Percentiles rank a stretch among this genome's conserved stretches.
phyloP scores from a whole-genome alignment of 2,888 invertebrate genomes.

The Ichneumoninae sp. region DNA sequence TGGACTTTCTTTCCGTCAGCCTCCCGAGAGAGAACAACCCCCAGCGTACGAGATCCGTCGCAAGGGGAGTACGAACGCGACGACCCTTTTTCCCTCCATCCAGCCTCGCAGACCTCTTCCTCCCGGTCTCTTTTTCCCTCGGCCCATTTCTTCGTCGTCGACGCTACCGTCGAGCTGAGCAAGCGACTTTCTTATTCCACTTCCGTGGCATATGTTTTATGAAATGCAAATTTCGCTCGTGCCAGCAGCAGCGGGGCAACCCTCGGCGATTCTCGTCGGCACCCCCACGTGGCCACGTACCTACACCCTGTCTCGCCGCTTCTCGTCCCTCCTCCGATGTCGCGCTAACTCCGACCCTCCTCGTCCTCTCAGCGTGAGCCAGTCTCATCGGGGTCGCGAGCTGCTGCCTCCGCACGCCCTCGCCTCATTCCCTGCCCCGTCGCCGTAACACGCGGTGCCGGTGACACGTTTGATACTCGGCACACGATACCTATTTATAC shows the following conservation, averaged over 20 bases:
- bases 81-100: slow-evolving; percentile 34
- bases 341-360: slow-evolving; percentile 8
- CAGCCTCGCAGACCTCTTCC: slow-evolving; percentile 41
- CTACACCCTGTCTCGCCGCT: slow-evolving; percentile 63
- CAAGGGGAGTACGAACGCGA: slow-evolving; percentile 4
- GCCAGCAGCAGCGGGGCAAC: slow-evolving; percentile 48
- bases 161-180: slow-evolving; percentile 70
- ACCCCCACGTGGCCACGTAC: slow-evolving; percentile 62
- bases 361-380: slow-evolving; percentile 31
- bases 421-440: slow-evolving; percentile 39
- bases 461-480: slow-evolving; percentile 59
- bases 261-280: slow-evolving; percentile 63
- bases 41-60: slow-evolving; percentile 21
- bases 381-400: slow-evolving; percentile 52
- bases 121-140: slow-evolving; percentile 23
- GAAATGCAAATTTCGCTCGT: slow-evolving; percentile 76
- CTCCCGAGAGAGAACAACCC: slow-evolving; percentile 57
- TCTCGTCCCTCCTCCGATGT: slow-evolving; percentile 44
- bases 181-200: slow-evolving; percentile 71
- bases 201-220: slow-evolving; percentile 77
- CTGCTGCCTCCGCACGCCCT: slow-evolving; percentile 56
- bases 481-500: slow-evolving; percentile 38
- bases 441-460: slow-evolving; percentile 50
- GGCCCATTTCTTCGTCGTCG: slow-evolving; percentile 54
- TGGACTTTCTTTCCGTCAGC: slow-evolving; percentile 62